Conservation (phyloP, 2,888 invertebrate genomes). For the Catocala fraxini region DNA sequence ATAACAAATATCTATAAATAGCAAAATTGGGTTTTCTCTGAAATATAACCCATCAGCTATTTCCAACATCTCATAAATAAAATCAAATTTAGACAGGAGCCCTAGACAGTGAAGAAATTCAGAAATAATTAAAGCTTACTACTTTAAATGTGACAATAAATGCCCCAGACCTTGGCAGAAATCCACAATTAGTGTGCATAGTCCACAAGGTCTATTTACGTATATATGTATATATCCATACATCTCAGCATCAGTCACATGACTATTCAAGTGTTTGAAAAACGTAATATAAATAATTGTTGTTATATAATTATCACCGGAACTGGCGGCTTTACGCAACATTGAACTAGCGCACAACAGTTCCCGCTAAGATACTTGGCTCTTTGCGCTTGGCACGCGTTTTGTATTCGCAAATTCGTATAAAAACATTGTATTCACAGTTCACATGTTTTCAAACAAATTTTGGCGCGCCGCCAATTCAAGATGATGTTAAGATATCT, state of each 20-base stretch:
- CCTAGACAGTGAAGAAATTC: constrained; percentile 41
- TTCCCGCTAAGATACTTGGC: constrained; percentile 54
- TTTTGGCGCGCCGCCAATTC: constrained; percentile 72
- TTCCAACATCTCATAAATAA: constrained; percentile 3
- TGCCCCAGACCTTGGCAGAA: constrained; percentile 83
- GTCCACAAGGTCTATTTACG: constrained; percentile 62
- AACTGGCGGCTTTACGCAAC: constrained; percentile 64
- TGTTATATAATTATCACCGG: constrained; percentile 68
- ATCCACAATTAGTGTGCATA: constrained; percentile 74
- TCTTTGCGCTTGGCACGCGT: constrained; percentile 61
- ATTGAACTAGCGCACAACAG: constrained; percentile 44
- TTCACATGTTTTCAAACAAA: constrained; percentile 80
- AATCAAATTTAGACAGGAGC: constrained; percentile 38
- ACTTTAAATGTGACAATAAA: constrained; percentile 69
- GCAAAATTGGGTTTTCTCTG: background rate
- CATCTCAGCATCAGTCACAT: constrained; percentile 33
- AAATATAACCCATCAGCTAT: constrained; percentile 2
- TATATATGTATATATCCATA: constrained; percentile 27
- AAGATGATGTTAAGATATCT: constrained; percentile 57
- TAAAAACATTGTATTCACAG: constrained; percentile 71
- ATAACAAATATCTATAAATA: background rate
- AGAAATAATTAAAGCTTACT: constrained; percentile 32
- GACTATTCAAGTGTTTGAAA: constrained; percentile 24
- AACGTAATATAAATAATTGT: constrained; percentile 37
- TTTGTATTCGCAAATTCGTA: constrained; percentile 56